These are phyloP conservation scores for Heliconius nattereri DNA, from an alignment of 1,140 invertebrate genomes.

Conservation along the genomic window DNA sequence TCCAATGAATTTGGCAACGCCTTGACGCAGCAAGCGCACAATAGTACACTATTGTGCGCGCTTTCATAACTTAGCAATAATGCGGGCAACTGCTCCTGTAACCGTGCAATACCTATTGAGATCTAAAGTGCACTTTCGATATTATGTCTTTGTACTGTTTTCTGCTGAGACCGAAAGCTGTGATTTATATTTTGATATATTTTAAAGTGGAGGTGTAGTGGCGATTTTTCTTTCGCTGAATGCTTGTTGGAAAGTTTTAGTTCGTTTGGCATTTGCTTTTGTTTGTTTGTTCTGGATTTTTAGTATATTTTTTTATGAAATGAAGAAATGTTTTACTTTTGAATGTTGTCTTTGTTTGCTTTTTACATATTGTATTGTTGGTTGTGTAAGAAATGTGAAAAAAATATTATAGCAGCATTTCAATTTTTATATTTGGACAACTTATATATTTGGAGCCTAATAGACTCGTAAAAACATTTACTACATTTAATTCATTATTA, in stretches of 20 bases:
- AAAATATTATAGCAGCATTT: no score
- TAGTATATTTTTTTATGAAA: not conserved
- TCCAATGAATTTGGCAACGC: constrained; percentile 44
- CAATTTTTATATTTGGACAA: no score
- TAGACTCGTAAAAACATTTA: no score
- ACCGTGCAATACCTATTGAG: constrained; percentile 33
- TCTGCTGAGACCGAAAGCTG: constrained; percentile 19
- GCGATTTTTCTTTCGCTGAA: constrained; percentile 16
- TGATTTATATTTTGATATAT: constrained; percentile 13
- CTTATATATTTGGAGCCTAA: no score
- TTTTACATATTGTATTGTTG: not conserved
- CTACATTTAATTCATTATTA: no score
- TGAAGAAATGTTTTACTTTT: not conserved
- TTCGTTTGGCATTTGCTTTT: not conserved
- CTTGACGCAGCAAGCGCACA: constrained; percentile 33
- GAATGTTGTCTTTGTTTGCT: not conserved
- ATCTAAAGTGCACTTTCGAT: constrained; percentile 27
- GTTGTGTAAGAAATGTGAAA: no score
- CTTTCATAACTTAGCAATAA: constrained; percentile 43
- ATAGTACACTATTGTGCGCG: constrained; percentile 38
- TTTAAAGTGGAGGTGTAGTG: constrained; percentile 16
- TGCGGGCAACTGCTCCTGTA: constrained; percentile 32
- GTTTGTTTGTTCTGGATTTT: constrained; percentile 1
- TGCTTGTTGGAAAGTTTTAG: constrained; percentile 6
- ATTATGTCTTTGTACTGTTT: constrained; percentile 30